A percentile compares a stretch with the other conserved stretches of the same genome.
Conservation (phyloP, 1,140 invertebrate species). For the Caenorhabditis inopinata region DNA sequence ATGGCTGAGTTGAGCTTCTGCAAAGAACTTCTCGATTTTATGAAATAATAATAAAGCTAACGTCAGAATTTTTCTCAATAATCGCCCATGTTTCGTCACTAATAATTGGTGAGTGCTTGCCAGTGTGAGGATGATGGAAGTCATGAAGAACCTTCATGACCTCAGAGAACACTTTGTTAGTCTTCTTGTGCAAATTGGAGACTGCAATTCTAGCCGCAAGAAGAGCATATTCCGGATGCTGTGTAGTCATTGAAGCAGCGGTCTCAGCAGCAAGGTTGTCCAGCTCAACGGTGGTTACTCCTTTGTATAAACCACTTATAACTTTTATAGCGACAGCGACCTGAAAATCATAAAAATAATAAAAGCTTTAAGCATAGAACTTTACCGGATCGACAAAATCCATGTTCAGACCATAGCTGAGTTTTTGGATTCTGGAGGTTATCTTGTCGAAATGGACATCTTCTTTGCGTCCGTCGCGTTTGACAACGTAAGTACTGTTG, state of each 20-base stretch:
- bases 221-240: conserved; percentile 93
- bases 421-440: conserved; percentile 86
- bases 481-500: conserved; percentile 68
- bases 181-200: conserved; percentile 94
- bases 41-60: too few species aligned
- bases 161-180: conserved; percentile 73
- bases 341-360: conserved; percentile 60
- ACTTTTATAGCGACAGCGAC: conserved; percentile 71
- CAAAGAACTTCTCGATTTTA: too few species aligned
- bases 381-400: conserved; percentile 92
- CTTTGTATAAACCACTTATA: conserved; percentile 88
- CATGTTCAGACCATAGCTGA: conserved; percentile 91
- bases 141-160: conserved; percentile 85
- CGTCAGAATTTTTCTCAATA: conserved; percentile 82
- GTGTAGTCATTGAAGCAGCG: conserved; percentile 89
- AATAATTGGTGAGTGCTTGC: conserved; percentile 78
- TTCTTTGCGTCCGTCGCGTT: conserved; percentile 81
- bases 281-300: conserved; percentile 92
- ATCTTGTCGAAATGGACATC: conserved; percentile 96
- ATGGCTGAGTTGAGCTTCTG: conserved; percentile 73
- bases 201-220: conserved; percentile 91
- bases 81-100: conserved; percentile 81
- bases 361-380: neutral
- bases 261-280: conserved; percentile 96
- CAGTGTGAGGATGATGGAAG: conserved; percentile 76